phyloP scores from a whole-genome alignment of 2,113 vertebrate genomes.

The Leptodactylus fuscus region DNA sequence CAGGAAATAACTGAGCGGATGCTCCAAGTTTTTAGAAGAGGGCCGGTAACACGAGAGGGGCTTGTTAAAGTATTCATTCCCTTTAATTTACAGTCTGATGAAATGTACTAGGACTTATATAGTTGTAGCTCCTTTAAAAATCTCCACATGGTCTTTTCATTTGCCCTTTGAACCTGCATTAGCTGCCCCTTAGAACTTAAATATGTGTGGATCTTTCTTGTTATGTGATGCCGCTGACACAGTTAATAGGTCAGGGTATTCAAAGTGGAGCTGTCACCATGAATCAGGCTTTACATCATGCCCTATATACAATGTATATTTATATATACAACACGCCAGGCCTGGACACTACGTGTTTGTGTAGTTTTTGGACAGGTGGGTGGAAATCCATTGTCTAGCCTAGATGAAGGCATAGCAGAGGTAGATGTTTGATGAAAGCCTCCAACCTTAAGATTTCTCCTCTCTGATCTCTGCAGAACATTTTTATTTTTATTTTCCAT shows the following conservation, averaged over 20 bases:
- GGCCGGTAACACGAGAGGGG: background rate
- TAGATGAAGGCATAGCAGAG: background rate
- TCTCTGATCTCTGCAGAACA: background rate
- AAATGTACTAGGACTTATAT: conserved; percentile 12
- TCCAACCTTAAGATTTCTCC: background rate
- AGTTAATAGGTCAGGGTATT: conserved; percentile 27
- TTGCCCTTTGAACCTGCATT: conserved; percentile 1
- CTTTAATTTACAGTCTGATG: conserved; percentile 13
- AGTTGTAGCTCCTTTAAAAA: background rate
- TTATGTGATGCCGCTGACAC: conserved; percentile 4
- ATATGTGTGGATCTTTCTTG: background rate
- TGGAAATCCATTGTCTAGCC: background rate
- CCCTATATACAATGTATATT: background rate
- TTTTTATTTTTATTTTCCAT: background rate
- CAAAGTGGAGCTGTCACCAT: background rate
- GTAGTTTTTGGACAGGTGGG: background rate
- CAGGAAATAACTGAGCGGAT: background rate
- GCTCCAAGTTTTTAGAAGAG: background rate
- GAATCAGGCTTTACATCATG: background rate
- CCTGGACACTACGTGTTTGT: background rate
- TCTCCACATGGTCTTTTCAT: conserved; percentile 14
- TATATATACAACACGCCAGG: background rate
- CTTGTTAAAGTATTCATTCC: background rate
- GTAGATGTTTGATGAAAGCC: background rate
- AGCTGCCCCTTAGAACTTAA: background rate